Percentiles rank a stretch among this genome's conserved stretches.
Evolutionary conservation across 2,888 invertebrate genomes (phyloP).

Genomic region (Nemapogon koenigi): DNA sequence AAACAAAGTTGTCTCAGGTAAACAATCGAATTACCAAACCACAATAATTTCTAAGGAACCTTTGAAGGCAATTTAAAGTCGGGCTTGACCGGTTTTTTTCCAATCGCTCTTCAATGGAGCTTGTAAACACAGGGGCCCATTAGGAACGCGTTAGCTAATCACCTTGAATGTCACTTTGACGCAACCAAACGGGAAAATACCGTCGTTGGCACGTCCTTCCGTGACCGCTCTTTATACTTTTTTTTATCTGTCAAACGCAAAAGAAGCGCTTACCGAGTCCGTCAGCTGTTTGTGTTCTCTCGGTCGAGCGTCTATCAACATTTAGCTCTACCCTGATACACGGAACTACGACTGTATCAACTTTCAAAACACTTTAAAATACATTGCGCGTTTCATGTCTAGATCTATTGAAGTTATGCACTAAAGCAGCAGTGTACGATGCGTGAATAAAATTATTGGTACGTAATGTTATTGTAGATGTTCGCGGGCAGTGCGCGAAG

Average conservation of each 20-base stretch:
- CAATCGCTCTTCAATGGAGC: too few relatives aligned
- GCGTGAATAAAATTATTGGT: constrained; percentile 16
- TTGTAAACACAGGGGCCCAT: constrained; percentile 4
- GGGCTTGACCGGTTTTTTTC: too few relatives aligned
- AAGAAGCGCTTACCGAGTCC: constrained; percentile 44
- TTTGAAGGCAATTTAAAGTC: too few relatives aligned
- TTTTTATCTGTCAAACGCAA: constrained; percentile 55
- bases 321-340: constrained; percentile 26
- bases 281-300: constrained; percentile 61
- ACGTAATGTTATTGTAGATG: constrained; percentile 28
- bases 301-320: constrained; percentile 53
- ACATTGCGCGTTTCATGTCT: constrained; percentile 25
- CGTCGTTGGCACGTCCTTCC: constrained; percentile 54
- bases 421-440: constrained; percentile 29
- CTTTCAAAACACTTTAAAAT: too few relatives aligned
- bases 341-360: too few relatives aligned
- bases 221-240: constrained; percentile 49
- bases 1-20: too few relatives aligned
- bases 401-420: not conserved
- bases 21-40: too few relatives aligned
- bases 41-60: too few relatives aligned
- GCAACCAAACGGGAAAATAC: constrained; percentile 45
- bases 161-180: constrained; percentile 25
- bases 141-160: constrained; percentile 1
- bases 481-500: constrained; percentile 50